phyloP scores from a whole-genome alignment of 2,113 vertebrate species.

The Prunella fulvescens region DNA sequence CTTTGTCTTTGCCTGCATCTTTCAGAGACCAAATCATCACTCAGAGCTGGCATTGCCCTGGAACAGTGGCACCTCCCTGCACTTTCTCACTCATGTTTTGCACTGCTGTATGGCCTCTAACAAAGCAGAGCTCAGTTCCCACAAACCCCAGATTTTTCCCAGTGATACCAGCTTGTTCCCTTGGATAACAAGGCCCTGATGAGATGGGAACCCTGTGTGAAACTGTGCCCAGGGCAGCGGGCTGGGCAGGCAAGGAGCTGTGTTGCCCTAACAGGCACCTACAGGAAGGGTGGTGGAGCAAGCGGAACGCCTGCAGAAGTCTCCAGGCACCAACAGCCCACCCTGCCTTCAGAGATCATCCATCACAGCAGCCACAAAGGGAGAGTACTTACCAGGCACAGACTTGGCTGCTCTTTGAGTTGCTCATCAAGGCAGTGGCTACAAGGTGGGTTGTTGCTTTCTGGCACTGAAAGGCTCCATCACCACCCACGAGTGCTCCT shows the following conservation, averaged over 20 bases:
- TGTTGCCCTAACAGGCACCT: background rate
- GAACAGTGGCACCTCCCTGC: background rate
- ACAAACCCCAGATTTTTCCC: background rate
- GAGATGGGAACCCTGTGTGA: background rate
- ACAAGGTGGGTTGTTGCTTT: background rate
- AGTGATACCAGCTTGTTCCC: background rate
- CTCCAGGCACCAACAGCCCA: background rate
- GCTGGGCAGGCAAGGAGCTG: background rate
- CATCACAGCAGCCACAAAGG: background rate
- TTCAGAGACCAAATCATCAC: accelerated
- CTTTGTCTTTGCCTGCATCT: background rate
- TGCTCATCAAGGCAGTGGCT: background rate
- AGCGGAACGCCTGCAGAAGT: accelerated
- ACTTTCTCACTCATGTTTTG: background rate
- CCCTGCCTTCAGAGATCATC: background rate
- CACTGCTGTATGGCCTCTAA: background rate
- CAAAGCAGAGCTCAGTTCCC: background rate
- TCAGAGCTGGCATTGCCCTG: background rate
- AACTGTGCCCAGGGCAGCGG: accelerated
- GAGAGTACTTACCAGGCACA: background rate
- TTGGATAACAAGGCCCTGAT: background rate
- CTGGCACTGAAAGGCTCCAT: background rate
- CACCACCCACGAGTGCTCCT: background rate
- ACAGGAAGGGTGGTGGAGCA: background rate
- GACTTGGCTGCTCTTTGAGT: background rate